Base-by-base conservation (phyloP, 37 sponge, comb jelly and placozoan genomes). In the Aplysina aerophoba region DNA sequence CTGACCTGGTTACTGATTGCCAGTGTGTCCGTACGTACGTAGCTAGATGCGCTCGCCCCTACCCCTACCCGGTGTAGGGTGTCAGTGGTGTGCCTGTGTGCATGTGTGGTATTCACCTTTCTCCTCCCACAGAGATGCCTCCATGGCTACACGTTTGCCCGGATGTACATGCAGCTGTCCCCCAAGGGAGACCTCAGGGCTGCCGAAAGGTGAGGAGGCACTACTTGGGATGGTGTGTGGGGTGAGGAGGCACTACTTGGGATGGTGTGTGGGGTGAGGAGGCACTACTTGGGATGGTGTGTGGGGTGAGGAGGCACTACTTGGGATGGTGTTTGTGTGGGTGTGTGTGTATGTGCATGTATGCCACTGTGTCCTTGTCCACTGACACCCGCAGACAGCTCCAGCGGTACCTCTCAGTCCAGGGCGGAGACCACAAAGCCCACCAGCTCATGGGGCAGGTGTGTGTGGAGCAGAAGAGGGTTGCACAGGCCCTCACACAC, bases 61-160 rank as follows among this genome's bases (percentile, higher is more conserved):
- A n/a, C n/a, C n/a, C n/a, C n/a, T n/a, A n/a, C n/a, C n/a, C n/a
- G n/a, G n/a, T n/a, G n/a, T n/a, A n/a, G 19, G 2, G 11, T 56
- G 36, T 34, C 2, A 3, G 81, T 59, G 25, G 17, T n/a, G 57
- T 44, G 27, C 27, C 79, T 44, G 19, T 44, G 54, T 44, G 0
- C 30, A 0, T 80, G 15, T 24, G 22, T 30, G 12, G 0, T 25
- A 0, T 54, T 25, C 11, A 21, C 13, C 28, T n/a, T 35, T 71
- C 12, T 61, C 15, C 56, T 15, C 40, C 5, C 59, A n/a, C 74
- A 92, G 92, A 84, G 53, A 24, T 84, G 79, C 22, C 82, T 60
- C 19, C 89, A 85, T 65, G 89, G 92, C 31, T 92, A 77, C 27
- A 78, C 81, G 41, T 88, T 92, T 82, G 89, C 92, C 66, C 80